Base-by-base conservation (phyloP, 2,888 invertebrate species). In the Melikaiella ostensackeni region DNA sequence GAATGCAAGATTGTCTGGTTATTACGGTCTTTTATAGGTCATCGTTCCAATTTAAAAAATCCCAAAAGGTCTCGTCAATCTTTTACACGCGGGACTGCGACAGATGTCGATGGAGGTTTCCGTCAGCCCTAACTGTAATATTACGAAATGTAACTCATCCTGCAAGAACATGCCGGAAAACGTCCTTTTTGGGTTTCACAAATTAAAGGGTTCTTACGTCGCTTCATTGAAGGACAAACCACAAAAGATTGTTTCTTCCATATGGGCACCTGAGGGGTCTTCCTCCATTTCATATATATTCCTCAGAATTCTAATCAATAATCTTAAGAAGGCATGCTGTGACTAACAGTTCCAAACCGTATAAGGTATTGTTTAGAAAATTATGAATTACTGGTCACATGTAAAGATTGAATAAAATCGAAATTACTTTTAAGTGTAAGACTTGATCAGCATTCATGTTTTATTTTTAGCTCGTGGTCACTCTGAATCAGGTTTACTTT, bases 61-160 rank as follows among this genome's bases (percentile, higher is more conserved):
- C 7, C 8, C n/a, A 50, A 50, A n/a, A 50, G 80, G 79, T 77
- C 77, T 46, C n/a, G 50, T 77, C 61, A 79, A 80, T 80, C 77
- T 75, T 73, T 62, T 50, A 66, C 80, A 83, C 86, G 85, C 82
- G 85, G 84, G 80, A 86, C 81, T 81, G 74, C 13, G 78, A 80
- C 88, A 87, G 88, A 85, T 88, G 86, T 75, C 79, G 77, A 80
- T 83, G 82, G 78, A 79, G 79, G 50, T 50, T 50, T 50, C 50
- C n/a, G 19, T 8, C 9, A 50, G n/a, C n/a, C 50, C 16, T n/a
- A 50, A 50, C 50, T 9, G n/a, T 50, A 21, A 50, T 50, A 50
- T n/a, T 50, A 50, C 50, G n/a, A 9, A 50, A 50, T 50, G 50
- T n/a, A 1, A n/a, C n/a, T 50, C 50, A 50, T n/a, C n/a, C 50